These are phyloP conservation scores for Ptilorrhoa leucosticta DNA, from an alignment of 2,113 vertebrate species.

Conservation along the genomic window DNA sequence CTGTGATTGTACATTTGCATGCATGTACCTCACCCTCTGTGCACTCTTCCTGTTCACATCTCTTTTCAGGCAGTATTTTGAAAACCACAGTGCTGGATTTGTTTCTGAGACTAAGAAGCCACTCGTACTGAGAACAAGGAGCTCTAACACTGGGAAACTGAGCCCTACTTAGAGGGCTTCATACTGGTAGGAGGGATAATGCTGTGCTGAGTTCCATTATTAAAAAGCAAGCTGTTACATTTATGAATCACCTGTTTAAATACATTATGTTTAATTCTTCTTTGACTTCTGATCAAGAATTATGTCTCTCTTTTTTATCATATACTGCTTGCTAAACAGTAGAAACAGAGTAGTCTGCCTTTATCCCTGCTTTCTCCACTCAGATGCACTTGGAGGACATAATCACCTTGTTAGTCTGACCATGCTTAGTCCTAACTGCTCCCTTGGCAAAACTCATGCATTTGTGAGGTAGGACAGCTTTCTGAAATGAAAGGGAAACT, in stretches of 20 bases:
- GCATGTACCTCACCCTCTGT: neutral
- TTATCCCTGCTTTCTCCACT: neutral
- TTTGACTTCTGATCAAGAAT: neutral
- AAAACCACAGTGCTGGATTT: neutral
- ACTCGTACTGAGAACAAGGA: neutral
- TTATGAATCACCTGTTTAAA: neutral
- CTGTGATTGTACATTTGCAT: neutral
- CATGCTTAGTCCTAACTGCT: neutral
- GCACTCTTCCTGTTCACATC: neutral
- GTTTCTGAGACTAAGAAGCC: neutral
- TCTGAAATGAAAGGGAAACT: neutral
- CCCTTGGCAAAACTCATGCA: neutral
- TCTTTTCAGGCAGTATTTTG: neutral
- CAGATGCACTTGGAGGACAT: neutral
- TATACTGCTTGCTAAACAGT: neutral
- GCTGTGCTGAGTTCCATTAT: neutral
- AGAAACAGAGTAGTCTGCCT: neutral
- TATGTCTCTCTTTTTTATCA: neutral
- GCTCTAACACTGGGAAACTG: neutral
- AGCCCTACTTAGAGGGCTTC: neutral
- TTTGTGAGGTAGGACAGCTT: neutral
- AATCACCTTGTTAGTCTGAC: neutral
- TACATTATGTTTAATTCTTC: neutral
- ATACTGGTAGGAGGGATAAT: neutral
- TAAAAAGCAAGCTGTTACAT: neutral